A percentile compares a stretch with the other conserved stretches of the same genome.
Evolutionary conservation across 2,888 invertebrate genomes (phyloP).

Genomic region (Willowsia nigromaculata): DNA sequence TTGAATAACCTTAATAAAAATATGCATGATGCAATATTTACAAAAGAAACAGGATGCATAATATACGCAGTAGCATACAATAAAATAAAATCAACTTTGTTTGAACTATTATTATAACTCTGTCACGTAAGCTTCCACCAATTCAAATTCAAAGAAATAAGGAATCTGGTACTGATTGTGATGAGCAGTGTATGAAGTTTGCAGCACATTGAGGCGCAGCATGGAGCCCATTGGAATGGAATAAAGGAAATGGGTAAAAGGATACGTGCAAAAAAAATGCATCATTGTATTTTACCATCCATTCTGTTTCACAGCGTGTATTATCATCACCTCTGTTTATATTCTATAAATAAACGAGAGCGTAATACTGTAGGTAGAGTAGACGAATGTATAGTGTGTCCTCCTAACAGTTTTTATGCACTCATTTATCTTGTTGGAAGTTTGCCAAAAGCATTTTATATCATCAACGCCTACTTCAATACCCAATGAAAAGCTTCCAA

Average conservation of each 20-base stretch:
- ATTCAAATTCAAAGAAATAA: neutral
- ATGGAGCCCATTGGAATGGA: neutral
- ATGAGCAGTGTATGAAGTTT: neutral
- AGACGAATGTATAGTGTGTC: neutral
- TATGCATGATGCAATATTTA: neutral
- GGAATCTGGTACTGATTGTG: neutral
- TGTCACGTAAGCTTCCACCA: neutral
- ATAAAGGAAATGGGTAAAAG: neutral
- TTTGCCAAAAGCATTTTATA: slow-evolving; percentile 14
- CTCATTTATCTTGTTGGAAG: slow-evolving; percentile 35
- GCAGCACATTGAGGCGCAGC: neutral
- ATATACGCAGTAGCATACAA: slow-evolving; percentile 16
- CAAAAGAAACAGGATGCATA: neutral
- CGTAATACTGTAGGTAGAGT: no score
- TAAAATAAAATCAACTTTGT: neutral
- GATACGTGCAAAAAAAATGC: no score
- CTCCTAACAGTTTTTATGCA: slow-evolving; percentile 1
- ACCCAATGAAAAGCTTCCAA: slow-evolving; percentile 44
- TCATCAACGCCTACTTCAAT: slow-evolving; percentile 34
- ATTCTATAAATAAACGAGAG: neutral
- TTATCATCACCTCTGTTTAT: no score
- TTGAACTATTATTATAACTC: neutral
- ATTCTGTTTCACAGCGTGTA: no score
- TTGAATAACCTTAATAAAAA: slow-evolving; percentile 18
- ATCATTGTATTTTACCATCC: no score